Evolutionary conservation across 2,797 vertebrate species (phyloP).

Genomic region (Pipistrellus pipistrellus): DNA sequence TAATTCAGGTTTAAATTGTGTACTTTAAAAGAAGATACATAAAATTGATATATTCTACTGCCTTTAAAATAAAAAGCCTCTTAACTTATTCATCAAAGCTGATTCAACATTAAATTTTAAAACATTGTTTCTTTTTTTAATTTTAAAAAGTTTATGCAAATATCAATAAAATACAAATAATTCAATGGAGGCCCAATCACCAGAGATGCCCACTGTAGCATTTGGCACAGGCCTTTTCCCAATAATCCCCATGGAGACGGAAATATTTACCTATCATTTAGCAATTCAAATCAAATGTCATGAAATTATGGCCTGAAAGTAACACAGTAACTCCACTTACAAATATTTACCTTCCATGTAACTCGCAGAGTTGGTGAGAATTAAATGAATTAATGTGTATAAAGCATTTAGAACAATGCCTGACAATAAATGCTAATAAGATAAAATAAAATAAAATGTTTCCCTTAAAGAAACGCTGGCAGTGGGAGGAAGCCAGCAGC

Average conservation of each 20-base stretch:
- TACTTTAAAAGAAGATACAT: conserved; percentile 39
- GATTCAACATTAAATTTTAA: conserved; percentile 35
- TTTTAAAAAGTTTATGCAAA: not conserved
- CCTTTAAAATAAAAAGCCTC: not conserved
- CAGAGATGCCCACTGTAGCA: not conserved
- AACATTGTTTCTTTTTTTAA: not conserved
- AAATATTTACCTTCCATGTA: not conserved
- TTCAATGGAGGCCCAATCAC: not conserved
- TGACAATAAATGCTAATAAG: too few species aligned
- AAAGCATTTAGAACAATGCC: too few species aligned
- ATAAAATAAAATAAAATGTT: not conserved
- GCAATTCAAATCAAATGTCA: not conserved
- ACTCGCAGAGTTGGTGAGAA: too few species aligned
- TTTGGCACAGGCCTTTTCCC: not conserved
- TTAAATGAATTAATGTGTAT: too few species aligned
- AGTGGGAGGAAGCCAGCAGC: not conserved
- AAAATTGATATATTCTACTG: not conserved
- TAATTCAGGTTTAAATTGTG: conserved; percentile 42
- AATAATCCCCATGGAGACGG: not conserved
- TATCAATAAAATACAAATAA: not conserved
- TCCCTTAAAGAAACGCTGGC: not conserved
- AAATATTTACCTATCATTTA: not conserved
- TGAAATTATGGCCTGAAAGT: not conserved
- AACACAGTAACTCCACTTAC: not conserved
- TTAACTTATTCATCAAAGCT: conserved; percentile 26